Evolutionary conservation across 2,888 invertebrate genomes (phyloP).

Genomic region (Troides helena): DNA sequence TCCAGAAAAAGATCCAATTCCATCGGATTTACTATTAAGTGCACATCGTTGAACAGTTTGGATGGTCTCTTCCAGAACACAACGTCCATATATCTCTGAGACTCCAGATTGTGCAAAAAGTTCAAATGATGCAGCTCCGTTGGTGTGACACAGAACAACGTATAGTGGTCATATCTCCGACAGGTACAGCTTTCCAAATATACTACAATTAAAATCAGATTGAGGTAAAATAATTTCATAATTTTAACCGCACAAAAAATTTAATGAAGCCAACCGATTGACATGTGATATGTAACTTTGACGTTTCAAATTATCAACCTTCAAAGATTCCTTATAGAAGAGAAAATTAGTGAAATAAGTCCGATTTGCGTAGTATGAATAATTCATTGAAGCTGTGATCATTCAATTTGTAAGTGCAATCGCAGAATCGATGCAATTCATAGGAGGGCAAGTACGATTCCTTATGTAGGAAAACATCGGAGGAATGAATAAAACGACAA

Average conservation of each 20-base stretch:
- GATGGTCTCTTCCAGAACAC: slow-evolving; percentile 56
- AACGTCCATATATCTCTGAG: slow-evolving; percentile 53
- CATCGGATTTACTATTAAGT: slow-evolving; percentile 50
- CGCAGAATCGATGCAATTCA: too few species aligned
- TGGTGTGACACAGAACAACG: slow-evolving; percentile 46
- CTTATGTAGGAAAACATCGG: too few species aligned
- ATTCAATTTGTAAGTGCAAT: too few species aligned
- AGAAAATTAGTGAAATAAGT: slow-evolving; percentile 9
- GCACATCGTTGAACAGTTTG: slow-evolving; percentile 50
- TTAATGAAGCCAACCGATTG: slow-evolving; percentile 15
- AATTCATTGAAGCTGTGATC: not conserved
- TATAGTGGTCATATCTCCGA: slow-evolving; percentile 48
- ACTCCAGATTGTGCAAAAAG: slow-evolving; percentile 54
- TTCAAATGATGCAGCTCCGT: slow-evolving; percentile 48
- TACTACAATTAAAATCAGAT: slow-evolving; percentile 43
- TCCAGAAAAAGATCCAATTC: slow-evolving; percentile 50
- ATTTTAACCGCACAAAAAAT: slow-evolving; percentile 24
- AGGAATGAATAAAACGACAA: too few species aligned
- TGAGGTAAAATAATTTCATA: slow-evolving; percentile 49
- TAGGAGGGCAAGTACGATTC: too few species aligned
- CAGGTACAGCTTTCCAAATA: slow-evolving; percentile 44
- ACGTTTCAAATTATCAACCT: slow-evolving; percentile 1
- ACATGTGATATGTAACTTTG: slow-evolving; percentile 14
- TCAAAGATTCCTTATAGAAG: slow-evolving; percentile 4
- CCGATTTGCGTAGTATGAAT: not conserved